A percentile compares a stretch with the other conserved stretches of the same genome.
These are phyloP conservation scores for Micropoecilia bifurca DNA, from an alignment of 2,797 vertebrate genomes.

Conservation along the genomic window DNA sequence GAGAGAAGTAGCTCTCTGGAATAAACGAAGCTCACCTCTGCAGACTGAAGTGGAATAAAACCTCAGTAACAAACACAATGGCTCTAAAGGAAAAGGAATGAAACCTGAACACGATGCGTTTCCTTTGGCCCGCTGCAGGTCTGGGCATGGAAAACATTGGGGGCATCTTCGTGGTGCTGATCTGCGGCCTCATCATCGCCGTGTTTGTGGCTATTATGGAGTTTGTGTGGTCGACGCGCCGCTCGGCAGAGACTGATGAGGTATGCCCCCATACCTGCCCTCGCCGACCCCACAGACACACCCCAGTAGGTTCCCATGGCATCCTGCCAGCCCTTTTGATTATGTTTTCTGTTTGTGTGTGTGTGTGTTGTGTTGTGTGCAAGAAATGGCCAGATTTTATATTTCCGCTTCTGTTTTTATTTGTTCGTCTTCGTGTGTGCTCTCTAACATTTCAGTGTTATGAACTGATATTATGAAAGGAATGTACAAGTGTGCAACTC, in stretches of 20 bases:
- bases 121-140: constrained; percentile 72
- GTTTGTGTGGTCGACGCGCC: constrained; percentile 93
- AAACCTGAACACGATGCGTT: not conserved
- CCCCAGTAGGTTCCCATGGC: constrained; percentile 84
- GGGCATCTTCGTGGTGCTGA: constrained; percentile 93
- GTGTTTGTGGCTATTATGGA: constrained; percentile 96
- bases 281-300: constrained; percentile 80
- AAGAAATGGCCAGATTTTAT: constrained; percentile 35
- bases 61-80: not conserved
- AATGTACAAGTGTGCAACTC: constrained; percentile 49
- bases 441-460: constrained; percentile 43
- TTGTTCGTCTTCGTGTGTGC: constrained; percentile 36
- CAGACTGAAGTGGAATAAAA: not conserved
- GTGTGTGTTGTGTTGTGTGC: constrained; percentile 28
- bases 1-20: not conserved
- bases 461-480: constrained; percentile 55
- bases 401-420: constrained; percentile 54
- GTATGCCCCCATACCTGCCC: constrained; percentile 85
- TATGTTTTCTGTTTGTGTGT: constrained; percentile 48
- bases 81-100: not conserved
- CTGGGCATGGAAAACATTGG: constrained; percentile 96
- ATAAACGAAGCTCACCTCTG: not conserved
- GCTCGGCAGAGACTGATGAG: constrained; percentile 92
- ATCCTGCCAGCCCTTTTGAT: constrained; percentile 72
- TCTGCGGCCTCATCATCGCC: constrained; percentile 93